Conservation (phyloP, 2,797 vertebrate species). For the Arctocebus calabarensis region DNA sequence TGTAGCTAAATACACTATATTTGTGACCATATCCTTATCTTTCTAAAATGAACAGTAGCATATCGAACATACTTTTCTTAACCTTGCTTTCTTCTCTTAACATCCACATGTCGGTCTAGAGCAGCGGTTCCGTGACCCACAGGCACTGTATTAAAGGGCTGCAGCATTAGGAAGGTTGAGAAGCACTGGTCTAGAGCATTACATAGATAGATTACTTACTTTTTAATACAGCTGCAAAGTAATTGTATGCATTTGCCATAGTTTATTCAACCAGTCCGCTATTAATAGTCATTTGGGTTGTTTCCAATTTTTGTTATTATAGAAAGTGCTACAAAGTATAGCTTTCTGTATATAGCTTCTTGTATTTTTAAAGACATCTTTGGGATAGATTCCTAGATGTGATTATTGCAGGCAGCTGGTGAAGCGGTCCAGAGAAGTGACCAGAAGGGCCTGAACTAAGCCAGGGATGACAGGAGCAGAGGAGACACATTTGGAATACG, state of each 20-base stretch:
- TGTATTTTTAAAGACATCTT: not conserved
- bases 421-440: not conserved
- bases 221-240: not conserved
- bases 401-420: not conserved
- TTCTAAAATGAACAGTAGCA: not conserved
- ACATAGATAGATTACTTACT: not conserved
- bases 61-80: not conserved
- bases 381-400: not conserved
- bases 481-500: not conserved
- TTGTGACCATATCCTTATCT: not conserved
- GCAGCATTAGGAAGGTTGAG: too few relatives aligned
- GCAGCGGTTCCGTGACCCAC: not conserved
- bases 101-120: not conserved
- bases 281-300: not conserved
- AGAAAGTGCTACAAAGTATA: not conserved
- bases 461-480: not conserved
- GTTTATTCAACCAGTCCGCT: not conserved
- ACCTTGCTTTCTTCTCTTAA: not conserved
- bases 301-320: not conserved
- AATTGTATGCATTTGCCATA: not conserved
- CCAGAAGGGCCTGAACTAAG: not conserved
- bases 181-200: not conserved
- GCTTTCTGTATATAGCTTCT: not conserved
- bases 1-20: not conserved
- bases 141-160: too few relatives aligned